phyloP scores from a whole-genome alignment of 2,888 invertebrate genomes.

The Ichneumoninae sp. region DNA sequence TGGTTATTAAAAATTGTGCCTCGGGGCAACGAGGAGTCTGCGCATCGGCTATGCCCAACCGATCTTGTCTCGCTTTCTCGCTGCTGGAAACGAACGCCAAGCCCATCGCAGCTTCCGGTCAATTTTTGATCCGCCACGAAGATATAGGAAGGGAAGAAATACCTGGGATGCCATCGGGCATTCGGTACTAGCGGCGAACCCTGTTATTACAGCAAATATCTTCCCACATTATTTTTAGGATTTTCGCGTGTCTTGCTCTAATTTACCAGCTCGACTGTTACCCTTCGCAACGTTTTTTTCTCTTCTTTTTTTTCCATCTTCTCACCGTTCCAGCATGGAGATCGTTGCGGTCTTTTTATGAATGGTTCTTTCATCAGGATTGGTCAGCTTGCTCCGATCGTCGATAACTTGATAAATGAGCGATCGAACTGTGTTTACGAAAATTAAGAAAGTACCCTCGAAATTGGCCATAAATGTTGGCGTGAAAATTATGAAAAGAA shows the following conservation, averaged over 20 bases:
- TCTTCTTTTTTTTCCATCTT: slow-evolving; percentile 36
- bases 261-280: slow-evolving; percentile 71
- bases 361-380: not conserved
- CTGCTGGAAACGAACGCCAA: slow-evolving; percentile 13
- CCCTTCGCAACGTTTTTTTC: slow-evolving; percentile 43
- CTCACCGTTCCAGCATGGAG: not conserved
- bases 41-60: slow-evolving; percentile 57
- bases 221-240: slow-evolving; percentile 79
- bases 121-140: slow-evolving; percentile 71
- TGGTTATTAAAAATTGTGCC: slow-evolving; percentile 77
- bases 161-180: slow-evolving; percentile 71
- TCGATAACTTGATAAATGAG: not conserved
- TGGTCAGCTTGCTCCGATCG: not conserved
- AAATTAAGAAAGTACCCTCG: not conserved
- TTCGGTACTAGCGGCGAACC: slow-evolving; percentile 66
- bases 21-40: slow-evolving; percentile 51
- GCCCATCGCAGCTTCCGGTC: slow-evolving; percentile 66
- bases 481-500: not conserved
- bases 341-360: not conserved
- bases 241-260: slow-evolving; percentile 75
- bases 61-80: slow-evolving; percentile 59
- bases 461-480: not conserved
- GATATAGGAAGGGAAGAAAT: slow-evolving; percentile 60
- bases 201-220: slow-evolving; percentile 75
- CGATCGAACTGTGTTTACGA: not conserved